These are phyloP conservation scores for Volucella bombylans DNA, from an alignment of 2,888 invertebrate genomes.

Conservation along the genomic window DNA sequence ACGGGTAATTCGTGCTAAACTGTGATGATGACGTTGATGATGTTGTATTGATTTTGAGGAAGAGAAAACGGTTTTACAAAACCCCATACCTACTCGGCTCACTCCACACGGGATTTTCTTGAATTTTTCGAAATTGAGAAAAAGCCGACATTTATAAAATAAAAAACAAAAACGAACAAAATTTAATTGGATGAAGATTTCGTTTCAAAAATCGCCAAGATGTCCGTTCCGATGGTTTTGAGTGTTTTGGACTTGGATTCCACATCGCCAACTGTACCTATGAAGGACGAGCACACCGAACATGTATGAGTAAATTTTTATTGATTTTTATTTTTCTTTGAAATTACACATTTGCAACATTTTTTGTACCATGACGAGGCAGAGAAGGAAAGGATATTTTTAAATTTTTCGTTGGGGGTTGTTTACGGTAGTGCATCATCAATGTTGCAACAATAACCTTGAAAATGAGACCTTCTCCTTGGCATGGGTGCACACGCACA, in stretches of 20 bases:
- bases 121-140: conserved; percentile 36
- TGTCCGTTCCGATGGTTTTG: conserved; percentile 80
- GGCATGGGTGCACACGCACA: conserved; percentile 35
- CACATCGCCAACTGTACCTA: conserved; percentile 53
- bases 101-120: conserved; percentile 36
- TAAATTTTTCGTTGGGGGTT: conserved; percentile 7
- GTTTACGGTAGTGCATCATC: neutral
- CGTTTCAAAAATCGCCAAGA: conserved; percentile 64
- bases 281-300: conserved; percentile 78
- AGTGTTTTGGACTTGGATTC: conserved; percentile 78
- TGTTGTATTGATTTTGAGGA: conserved; percentile 50
- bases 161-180: conserved; percentile 6
- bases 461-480: conserved; percentile 65
- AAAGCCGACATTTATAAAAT: conserved; percentile 14
- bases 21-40: conserved; percentile 68
- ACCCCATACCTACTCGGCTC: conserved; percentile 64
- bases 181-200: conserved; percentile 28
- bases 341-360: neutral
- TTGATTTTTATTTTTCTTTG: conserved; percentile 6
- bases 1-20: conserved; percentile 4
- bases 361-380: neutral
- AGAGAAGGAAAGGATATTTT: neutral
- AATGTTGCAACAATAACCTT: conserved; percentile 56
- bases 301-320: conserved; percentile 77
- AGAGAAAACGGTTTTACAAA: conserved; percentile 74